Base-by-base conservation (phyloP, 2,888 invertebrate genomes). In the Erebia palarica region DNA sequence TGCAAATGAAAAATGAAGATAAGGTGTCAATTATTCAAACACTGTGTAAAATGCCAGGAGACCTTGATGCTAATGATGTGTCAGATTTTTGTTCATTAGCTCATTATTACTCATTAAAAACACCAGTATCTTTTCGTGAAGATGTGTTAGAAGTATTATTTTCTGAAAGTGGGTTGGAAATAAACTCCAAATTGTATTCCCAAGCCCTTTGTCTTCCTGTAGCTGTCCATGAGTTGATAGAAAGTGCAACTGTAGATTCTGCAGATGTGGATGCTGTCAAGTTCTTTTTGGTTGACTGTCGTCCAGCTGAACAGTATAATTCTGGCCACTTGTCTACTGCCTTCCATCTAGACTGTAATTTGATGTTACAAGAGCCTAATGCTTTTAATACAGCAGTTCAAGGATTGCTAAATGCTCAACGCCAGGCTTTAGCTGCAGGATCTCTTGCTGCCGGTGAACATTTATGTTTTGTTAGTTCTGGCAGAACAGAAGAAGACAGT, bases 301-400 rank as follows among this genome's bases (percentile, higher is more conserved):
- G 99, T 76, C 98, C 99, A 10, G 96, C 98, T 13, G 98, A 99
- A 77, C 99, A 99, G 84, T 99, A 99, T 85, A 99, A 99, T 92
- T 96, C 97, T 69, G 99, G 99, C 0, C 99, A 99, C 92, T 94
- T 99, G 77, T 97, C 98, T 1, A 99, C 99, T 67, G 99, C 99
- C 69, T 99, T 99, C 93, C 99, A 99, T 91, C 94, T 99, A 75
- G 99, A 99, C 88, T 98, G 99, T 82, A 98, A 98, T 89, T 94
- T 99, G 82, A 98, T 99, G 98, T 94, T 99, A 71, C 98, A 98
- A 93, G 99, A 99, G 86, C 99, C 99, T 0, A 95, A 96, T 77
- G 98, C 99, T 67, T 99, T 99, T 88, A 95, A 96, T 72, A 98
- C 98, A 47, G 98, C 99, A 27, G 98, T 99, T 5, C 97, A 98